These are phyloP conservation scores for Enteromius anoplus DNA, from an alignment of 2,797 vertebrate genomes.

Conservation along the genomic window DNA sequence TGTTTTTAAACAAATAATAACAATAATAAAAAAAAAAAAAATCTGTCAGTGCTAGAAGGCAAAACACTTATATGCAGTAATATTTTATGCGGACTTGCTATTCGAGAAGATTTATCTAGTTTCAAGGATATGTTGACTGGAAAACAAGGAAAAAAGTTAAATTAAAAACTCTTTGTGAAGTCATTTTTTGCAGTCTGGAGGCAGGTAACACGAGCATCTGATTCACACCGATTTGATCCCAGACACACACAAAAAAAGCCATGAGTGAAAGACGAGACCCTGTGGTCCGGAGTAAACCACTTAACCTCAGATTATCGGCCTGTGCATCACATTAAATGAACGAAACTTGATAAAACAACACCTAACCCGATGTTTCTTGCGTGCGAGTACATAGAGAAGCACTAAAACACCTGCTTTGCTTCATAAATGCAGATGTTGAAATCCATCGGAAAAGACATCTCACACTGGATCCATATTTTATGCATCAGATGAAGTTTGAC, in stretches of 20 bases:
- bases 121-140: not conserved
- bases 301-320: not conserved
- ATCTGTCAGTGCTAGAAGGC: not conserved
- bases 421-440: not conserved
- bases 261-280: not conserved
- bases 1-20: not conserved
- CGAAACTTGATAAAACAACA: not conserved
- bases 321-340: not conserved
- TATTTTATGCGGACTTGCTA: not conserved
- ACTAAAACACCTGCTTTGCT: not conserved
- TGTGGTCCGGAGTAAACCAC: not conserved
- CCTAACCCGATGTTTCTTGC: not conserved
- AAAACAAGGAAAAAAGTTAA: not conserved
- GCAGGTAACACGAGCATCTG: not conserved
- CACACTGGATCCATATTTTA: not conserved
- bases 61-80: not conserved
- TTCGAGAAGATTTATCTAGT: not conserved
- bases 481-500: not conserved
- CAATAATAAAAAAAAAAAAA: not conserved
- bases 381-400: not conserved
- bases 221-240: not conserved
- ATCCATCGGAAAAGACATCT: not conserved
- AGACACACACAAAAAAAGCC: not conserved
- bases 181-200: not conserved
- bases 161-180: not conserved